A percentile compares a stretch with the other conserved stretches of the same genome.
phyloP scores from a whole-genome alignment of 2,888 invertebrate genomes.

The Rhogogaster chlorosoma region DNA sequence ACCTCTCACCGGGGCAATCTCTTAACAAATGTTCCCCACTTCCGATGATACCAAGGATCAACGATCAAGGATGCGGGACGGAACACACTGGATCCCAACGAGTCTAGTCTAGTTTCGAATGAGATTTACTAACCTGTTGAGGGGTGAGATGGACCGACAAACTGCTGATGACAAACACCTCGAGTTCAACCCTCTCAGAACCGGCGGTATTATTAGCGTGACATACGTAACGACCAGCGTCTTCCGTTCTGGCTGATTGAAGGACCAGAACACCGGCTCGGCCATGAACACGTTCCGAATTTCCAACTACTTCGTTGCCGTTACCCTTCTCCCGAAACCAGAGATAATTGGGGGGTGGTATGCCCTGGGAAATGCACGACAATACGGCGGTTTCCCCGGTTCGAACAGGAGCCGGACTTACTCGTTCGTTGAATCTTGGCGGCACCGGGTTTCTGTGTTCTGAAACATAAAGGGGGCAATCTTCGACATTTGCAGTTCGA shows the following conservation, averaged over 20 bases:
- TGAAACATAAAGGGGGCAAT: slow-evolving; percentile 62
- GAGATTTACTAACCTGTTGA: slow-evolving; percentile 72
- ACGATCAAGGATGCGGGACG: background rate
- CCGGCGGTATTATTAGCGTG: slow-evolving; percentile 95
- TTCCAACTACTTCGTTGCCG: slow-evolving; percentile 73
- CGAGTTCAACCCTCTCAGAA: slow-evolving; percentile 77
- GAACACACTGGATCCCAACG: background rate
- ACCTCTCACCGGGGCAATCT: background rate
- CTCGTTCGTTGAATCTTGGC: slow-evolving; percentile 76
- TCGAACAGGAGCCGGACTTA: slow-evolving; percentile 74
- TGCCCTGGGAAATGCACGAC: slow-evolving; percentile 79
- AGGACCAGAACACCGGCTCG: slow-evolving; percentile 75
- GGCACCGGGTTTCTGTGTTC: slow-evolving; percentile 74
- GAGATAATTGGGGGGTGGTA: slow-evolving; percentile 77
- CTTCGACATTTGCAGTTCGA: background rate
- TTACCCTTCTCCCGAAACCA: slow-evolving; percentile 76
- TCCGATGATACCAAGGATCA: background rate
- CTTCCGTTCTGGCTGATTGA: slow-evolving; percentile 82
- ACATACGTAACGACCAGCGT: slow-evolving; percentile 93
- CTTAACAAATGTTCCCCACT: slow-evolving; percentile 26
- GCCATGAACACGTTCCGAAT: slow-evolving; percentile 75
- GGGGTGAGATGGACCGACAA: slow-evolving; percentile 74
- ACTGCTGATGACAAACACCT: slow-evolving; percentile 75
- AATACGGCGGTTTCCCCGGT: slow-evolving; percentile 78
- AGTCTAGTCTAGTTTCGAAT: background rate